phyloP scores from a whole-genome alignment of 2,113 vertebrate genomes.

The Colius striatus region DNA sequence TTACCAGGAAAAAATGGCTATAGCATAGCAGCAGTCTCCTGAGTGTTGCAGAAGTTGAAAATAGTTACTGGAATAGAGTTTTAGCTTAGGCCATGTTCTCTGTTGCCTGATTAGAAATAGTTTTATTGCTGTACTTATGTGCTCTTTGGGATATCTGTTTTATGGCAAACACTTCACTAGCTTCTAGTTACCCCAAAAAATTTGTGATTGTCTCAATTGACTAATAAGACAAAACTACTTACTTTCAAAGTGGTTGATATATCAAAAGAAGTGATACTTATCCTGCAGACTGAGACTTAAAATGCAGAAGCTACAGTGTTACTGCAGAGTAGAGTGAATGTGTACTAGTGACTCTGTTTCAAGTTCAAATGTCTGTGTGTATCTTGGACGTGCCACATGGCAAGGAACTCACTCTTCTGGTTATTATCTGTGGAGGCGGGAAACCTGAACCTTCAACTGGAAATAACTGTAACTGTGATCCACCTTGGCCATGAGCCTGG shows the following conservation, averaged over 20 bases:
- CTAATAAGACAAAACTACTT: background rate
- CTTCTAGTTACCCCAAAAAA: background rate
- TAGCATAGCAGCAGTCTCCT: background rate
- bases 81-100: background rate
- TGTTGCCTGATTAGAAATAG: background rate
- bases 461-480: slow-evolving; percentile 6
- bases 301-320: background rate
- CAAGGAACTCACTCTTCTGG: background rate
- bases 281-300: background rate
- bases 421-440: background rate
- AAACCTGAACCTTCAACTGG: slow-evolving; percentile 22
- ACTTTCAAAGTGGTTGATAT: background rate
- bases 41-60: background rate
- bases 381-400: background rate
- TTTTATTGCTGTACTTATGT: background rate
- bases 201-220: background rate
- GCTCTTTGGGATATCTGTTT: background rate
- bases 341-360: background rate
- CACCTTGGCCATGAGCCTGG: background rate
- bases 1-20: background rate
- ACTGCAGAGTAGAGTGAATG: background rate
- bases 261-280: background rate
- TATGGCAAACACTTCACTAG: background rate
- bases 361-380: background rate
- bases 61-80: background rate